Evolutionary conservation across 2,888 invertebrate genomes (phyloP).

Genomic region (Ferrisia virgata): DNA sequence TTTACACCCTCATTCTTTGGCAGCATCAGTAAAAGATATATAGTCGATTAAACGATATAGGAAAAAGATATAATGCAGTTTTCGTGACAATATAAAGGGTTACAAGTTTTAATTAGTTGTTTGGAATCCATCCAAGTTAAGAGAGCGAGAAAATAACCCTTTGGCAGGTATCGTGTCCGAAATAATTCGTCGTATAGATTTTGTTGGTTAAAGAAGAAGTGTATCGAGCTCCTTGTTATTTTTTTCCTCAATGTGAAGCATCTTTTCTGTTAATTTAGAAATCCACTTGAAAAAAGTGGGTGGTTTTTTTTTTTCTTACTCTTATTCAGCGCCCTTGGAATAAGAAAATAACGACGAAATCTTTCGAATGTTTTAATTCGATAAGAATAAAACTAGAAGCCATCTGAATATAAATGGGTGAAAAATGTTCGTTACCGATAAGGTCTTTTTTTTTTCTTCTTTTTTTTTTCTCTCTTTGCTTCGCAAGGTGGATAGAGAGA

Average conservation of each 20-base stretch:
- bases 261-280: not conserved
- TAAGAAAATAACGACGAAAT: not conserved
- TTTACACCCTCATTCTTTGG: too few species aligned
- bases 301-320: not conserved
- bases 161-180: not conserved
- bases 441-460: not conserved
- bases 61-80: not conserved
- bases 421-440: not conserved
- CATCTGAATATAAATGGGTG: not conserved
- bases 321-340: not conserved
- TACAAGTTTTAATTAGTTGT: constrained; percentile 16
- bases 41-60: not conserved
- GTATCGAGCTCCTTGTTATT: too few species aligned
- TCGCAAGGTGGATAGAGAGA: not conserved
- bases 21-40: not conserved
- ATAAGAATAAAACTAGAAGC: constrained; percentile 9
- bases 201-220: not conserved
- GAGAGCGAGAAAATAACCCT: not conserved
- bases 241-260: too few species aligned
- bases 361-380: constrained; percentile 23
- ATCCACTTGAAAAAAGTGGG: not conserved
- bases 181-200: not conserved
- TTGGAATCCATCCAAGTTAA: constrained; percentile 1
- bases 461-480: not conserved
- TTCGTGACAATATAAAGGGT: not conserved